Base-by-base conservation (phyloP, 1,140 invertebrate species). In the Apis laboriosa region DNA sequence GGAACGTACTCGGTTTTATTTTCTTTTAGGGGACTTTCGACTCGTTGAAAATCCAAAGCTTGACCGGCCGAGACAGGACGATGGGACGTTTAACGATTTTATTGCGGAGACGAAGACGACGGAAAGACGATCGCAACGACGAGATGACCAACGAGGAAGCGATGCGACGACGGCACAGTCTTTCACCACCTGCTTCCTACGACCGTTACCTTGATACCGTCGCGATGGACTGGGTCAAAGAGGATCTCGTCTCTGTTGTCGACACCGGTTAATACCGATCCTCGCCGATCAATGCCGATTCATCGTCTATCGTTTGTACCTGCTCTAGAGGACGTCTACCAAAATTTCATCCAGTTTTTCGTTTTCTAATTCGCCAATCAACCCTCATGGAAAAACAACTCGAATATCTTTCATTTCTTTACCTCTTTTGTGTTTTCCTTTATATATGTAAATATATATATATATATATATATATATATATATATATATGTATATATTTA, bases 171-270 rank as follows among this genome's bases (percentile, higher is more conserved):
- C 77, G 56, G 51, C 55, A 74, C 53, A 7, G 15, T 66, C 58
- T 58, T 34, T 67, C 51, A 34, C n/a, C 55, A 53, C 64, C 53
- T 76, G 73, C 51, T 84, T 84, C 73, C 66, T 73, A 24, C 67
- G 66, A 74, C 79, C 73, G 79, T 84, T 74, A 84, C 83, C 80
- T 82, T 55, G 79, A 84, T 79, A 77, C 83, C 79, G 61, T 12
- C 83, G 67, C 60, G 43, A 82, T 53, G 71, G 17, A 84, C 83
- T 81, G 67, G 24, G 63, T 51, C 56, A 43, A 84, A 28, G 17
- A 84, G n/a, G n/a, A 9, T 53, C 49, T 17, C 43, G 43, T 71
- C 15, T 53, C 68, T 24, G 34, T 43, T 43, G 34, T 43, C 34
- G 34, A 43, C 13, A 24, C n/a, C n/a, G 43, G 43, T 51, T 71